Evolutionary conservation across 2,888 invertebrate species (phyloP).

Genomic region (Megamerina dolium): DNA sequence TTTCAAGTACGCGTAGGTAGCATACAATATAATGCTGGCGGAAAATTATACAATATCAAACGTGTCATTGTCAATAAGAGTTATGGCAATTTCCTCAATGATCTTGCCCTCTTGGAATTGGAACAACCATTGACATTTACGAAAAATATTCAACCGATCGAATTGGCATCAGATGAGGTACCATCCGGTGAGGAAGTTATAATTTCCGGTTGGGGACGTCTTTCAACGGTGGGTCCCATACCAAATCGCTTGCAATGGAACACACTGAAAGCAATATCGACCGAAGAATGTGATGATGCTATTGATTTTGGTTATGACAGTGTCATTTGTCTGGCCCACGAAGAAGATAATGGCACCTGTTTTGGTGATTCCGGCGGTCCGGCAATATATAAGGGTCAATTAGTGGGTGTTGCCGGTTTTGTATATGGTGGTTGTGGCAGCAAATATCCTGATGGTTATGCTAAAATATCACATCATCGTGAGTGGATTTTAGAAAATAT

Average conservation of each 20-base stretch:
- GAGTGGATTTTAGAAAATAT: conserved; percentile 18
- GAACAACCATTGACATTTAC: conserved; percentile 28
- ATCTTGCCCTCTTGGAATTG: conserved; percentile 39
- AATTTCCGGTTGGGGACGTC: conserved; percentile 40
- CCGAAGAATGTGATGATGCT: conserved; percentile 23
- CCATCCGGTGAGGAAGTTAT: conserved; percentile 26
- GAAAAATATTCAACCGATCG: conserved; percentile 28
- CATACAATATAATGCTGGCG: conserved; percentile 33
- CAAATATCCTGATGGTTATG: conserved; percentile 39
- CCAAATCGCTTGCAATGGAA: conserved; percentile 33
- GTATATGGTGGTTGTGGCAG: conserved; percentile 33
- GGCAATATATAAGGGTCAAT: conserved; percentile 31
- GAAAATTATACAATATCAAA: conserved; percentile 31
- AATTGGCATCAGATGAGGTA: conserved; percentile 26
- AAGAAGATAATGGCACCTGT: conserved; percentile 32
- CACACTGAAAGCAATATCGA: conserved; percentile 27
- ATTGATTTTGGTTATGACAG: conserved; percentile 21
- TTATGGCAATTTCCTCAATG: conserved; percentile 27
- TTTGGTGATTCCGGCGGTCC: conserved; percentile 44
- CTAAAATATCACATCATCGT: conserved; percentile 25
- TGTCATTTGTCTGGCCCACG: conserved; percentile 37
- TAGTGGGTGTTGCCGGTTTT: conserved; percentile 42
- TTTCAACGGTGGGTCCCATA: conserved; percentile 19
- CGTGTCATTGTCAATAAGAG: conserved; percentile 31
- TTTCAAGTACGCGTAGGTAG: conserved; percentile 43